A percentile compares a stretch with the other conserved stretches of the same genome.
These are phyloP conservation scores for Silurus glanis DNA, from an alignment of 2,113 vertebrate species.

Conservation along the genomic window DNA sequence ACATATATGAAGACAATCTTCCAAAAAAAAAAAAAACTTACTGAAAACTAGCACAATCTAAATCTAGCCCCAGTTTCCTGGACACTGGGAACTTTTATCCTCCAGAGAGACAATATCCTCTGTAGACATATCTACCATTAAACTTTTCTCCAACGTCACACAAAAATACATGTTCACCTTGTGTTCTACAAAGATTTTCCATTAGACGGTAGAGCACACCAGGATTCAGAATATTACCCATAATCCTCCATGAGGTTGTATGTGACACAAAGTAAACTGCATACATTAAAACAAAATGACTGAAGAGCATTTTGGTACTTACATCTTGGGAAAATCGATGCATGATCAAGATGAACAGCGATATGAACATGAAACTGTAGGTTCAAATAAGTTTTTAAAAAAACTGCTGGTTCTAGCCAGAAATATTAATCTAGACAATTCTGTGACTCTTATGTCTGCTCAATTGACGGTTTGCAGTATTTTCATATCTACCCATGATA, in stretches of 20 bases:
- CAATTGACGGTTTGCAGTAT: neutral
- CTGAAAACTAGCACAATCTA: neutral
- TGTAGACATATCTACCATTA: neutral
- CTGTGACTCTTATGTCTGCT: neutral
- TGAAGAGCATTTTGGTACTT: neutral
- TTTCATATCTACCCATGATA: neutral
- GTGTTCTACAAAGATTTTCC: neutral
- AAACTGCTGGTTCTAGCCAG: no score
- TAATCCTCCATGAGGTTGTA: neutral
- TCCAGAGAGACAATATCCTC: neutral
- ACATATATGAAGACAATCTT: neutral
- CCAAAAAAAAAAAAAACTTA: neutral
- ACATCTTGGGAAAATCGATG: no score
- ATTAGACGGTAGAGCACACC: neutral
- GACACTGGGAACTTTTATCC: neutral
- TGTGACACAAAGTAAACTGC: neutral
- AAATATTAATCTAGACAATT: neutral
- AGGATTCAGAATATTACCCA: neutral
- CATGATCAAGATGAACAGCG: no score
- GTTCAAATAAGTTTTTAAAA: no score
- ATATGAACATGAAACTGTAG: no score
- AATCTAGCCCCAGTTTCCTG: neutral
- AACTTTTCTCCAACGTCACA: neutral
- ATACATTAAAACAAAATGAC: neutral
- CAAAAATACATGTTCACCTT: neutral